Conservation (phyloP, 2,888 invertebrate species). For the Ganaspis brasiliensis region DNA sequence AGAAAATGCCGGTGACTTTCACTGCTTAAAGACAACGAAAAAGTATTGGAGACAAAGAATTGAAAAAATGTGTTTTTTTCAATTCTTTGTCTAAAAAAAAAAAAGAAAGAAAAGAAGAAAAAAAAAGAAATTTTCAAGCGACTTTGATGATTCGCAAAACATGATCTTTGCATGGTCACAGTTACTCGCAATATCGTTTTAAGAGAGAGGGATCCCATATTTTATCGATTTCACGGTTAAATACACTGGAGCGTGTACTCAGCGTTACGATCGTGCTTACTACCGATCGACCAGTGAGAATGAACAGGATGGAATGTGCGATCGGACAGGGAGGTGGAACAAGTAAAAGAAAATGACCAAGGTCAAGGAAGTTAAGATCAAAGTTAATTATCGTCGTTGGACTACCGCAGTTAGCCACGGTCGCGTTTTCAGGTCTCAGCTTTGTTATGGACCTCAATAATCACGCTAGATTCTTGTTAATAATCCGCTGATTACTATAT, state of each 20-base stretch:
- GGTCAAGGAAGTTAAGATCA: conserved; percentile 49
- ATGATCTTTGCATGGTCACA: conserved; percentile 36
- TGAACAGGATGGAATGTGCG: conserved; percentile 45
- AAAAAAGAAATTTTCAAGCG: background rate
- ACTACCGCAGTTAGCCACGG: conserved; percentile 43
- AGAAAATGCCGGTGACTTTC: too few species aligned
- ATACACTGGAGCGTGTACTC: conserved; percentile 39
- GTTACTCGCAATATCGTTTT: conserved; percentile 42
- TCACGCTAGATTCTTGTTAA: conserved; percentile 22
- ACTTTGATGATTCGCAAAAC: conserved; percentile 32
- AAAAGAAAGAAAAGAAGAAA: too few species aligned
- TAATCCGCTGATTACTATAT: background rate
- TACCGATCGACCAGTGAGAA: conserved; percentile 41
- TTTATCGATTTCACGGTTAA: conserved; percentile 43
- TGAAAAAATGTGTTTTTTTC: too few species aligned
- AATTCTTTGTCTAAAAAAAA: too few species aligned
- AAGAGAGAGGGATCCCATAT: conserved; percentile 37
- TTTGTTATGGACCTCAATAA: conserved; percentile 7
- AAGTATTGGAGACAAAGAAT: too few species aligned
- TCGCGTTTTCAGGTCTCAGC: conserved; percentile 34
- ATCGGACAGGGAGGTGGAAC: conserved; percentile 43
- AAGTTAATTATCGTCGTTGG: conserved; percentile 47
- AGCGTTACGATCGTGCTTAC: conserved; percentile 41
- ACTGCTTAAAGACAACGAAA: too few species aligned
- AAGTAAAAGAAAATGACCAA: conserved; percentile 51